phyloP scores from a whole-genome alignment of 2,888 invertebrate species.

The Herminia tarsipennalis region DNA sequence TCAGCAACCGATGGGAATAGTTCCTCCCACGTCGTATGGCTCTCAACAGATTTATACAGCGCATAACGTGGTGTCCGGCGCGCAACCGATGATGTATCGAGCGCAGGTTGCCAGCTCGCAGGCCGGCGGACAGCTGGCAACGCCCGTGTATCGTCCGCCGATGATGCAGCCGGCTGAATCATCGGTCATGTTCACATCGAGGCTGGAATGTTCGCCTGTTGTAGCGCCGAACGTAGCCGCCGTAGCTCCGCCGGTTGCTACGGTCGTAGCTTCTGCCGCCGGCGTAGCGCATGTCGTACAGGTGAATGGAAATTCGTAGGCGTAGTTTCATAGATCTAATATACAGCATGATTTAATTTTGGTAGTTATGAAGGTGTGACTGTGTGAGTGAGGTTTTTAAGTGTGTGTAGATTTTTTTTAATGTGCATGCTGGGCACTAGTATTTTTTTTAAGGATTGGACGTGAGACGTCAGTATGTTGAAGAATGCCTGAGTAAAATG shows the following conservation, averaged over 20 bases:
- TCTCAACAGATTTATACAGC: slow-evolving; percentile 55
- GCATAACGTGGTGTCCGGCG: slow-evolving; percentile 55
- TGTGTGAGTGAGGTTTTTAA: slow-evolving; percentile 37
- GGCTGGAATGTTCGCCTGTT: slow-evolving; percentile 62
- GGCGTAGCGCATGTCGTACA: slow-evolving; percentile 51
- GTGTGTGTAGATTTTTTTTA: slow-evolving; percentile 28
- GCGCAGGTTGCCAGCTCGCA: slow-evolving; percentile 58
- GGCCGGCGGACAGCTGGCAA: slow-evolving; percentile 47
- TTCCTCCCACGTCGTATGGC: slow-evolving; percentile 53
- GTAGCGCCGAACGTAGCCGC: slow-evolving; percentile 19
- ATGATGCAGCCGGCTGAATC: slow-evolving; percentile 35
- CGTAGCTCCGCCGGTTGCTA: slow-evolving; percentile 30
- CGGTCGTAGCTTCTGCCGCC: slow-evolving; percentile 12
- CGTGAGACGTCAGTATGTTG: neutral
- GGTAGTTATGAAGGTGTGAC: slow-evolving; percentile 7
- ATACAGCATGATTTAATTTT: slow-evolving; percentile 39
- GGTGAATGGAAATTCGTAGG: slow-evolving; percentile 51
- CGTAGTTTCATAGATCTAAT: slow-evolving; percentile 25
- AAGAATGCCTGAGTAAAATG: neutral
- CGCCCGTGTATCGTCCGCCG: slow-evolving; percentile 12
- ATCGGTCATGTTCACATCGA: slow-evolving; percentile 52
- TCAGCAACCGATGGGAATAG: slow-evolving; percentile 54
- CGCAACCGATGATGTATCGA: slow-evolving; percentile 66
- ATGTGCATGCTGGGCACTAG: slow-evolving; percentile 2
- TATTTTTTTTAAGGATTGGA: neutral